Base-by-base conservation (phyloP, 2,888 invertebrate genomes). In the Rugalucina vietnamica region DNA sequence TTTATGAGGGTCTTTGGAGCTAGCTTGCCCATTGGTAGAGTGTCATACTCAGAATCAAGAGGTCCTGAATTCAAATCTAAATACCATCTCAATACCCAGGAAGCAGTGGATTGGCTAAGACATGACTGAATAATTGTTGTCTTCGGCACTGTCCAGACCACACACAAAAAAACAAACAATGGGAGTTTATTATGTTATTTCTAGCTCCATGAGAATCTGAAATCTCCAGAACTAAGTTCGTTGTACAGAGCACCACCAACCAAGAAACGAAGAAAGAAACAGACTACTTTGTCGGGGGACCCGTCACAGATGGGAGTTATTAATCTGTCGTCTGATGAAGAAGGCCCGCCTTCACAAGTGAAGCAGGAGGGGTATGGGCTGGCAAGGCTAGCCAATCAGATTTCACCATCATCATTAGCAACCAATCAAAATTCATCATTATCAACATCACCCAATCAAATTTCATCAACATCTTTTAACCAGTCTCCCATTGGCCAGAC, bases 251-350 rank as follows among this genome's bases (percentile, higher is more conserved):
- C 65, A 18, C 29, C 29, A 27, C 5, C 27, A 1, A 49, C 81
- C 57, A 65, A 72, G 76, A 71, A 76, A 76, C 32, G 76, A 50
- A 72, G 39, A 73, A 71, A 71, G 70, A 43, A 70, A 76, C 2
- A 43, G 27, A 32, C 0, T 43, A 21, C 69, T 32, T 32, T 57
- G 21, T 32, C 65, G 29, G 24, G 24, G 27, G 14, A 18, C 24
- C 32, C 43, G 10, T 29, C 27, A 37, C 27, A 29, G 1, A 24
- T 18, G 43, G 34, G 21, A 32, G 27, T 36, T 24, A 60, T 65
- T 37, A 39, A 24, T 43, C 18, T 43, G 24, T 34, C 29, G 34
- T 24, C 18, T 21, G 65, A 65, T 21, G 65, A 65, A 18, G 34
- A 65, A 10, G 34, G 65, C 65, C 65, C 65, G 21, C 65, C 65